phyloP scores from a whole-genome alignment of 2,888 invertebrate species.

The Alviniconcha strummeri region DNA sequence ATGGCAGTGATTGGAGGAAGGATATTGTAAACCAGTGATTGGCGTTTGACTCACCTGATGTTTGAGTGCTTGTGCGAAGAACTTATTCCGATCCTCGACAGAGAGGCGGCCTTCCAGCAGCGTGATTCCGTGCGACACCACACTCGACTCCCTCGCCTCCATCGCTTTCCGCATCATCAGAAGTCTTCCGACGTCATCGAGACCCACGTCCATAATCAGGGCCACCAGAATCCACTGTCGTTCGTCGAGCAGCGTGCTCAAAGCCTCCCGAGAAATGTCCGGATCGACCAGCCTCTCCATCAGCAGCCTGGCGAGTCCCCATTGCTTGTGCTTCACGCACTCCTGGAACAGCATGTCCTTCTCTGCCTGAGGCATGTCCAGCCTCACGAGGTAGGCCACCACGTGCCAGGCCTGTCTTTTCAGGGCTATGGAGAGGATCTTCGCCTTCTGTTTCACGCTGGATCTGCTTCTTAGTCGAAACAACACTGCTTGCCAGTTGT shows the following conservation, averaged over 20 bases:
- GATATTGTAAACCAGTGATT: background rate
- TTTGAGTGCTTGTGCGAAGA: background rate
- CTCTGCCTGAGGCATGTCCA: background rate
- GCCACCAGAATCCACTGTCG: slow-evolving; percentile 8
- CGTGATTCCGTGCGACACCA: slow-evolving; percentile 1
- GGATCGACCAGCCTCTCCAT: background rate
- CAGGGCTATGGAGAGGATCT: background rate
- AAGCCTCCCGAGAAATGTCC: background rate
- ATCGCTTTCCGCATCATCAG: background rate
- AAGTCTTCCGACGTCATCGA: background rate
- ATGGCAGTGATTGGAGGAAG: background rate
- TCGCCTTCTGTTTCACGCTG: background rate
- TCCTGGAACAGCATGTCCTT: background rate
- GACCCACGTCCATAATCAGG: background rate
- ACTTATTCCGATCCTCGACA: background rate
- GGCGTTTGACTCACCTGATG: background rate
- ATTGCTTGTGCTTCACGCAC: background rate
- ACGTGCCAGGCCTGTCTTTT: background rate
- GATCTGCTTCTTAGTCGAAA: background rate
- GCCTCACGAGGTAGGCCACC: background rate
- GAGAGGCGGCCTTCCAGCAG: background rate
- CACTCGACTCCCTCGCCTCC: background rate
- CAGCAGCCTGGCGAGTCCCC: slow-evolving; percentile 1
- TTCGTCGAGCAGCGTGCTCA: background rate
- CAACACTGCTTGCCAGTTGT: slow-evolving; percentile 1